Conservation (phyloP, 2,113 vertebrate species). For the Labrus mixtus region DNA sequence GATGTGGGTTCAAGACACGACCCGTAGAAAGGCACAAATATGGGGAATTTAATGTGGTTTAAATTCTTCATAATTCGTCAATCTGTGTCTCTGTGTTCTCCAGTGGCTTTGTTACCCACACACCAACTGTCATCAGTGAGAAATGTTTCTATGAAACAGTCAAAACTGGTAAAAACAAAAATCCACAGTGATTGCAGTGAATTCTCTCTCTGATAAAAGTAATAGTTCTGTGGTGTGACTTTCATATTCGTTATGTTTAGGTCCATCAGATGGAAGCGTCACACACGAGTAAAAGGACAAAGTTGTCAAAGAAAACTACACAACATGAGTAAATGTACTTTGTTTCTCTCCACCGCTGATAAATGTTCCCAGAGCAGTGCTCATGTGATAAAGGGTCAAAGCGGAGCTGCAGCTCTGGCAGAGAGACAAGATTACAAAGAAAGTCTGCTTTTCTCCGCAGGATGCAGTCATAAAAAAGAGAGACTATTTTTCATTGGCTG, state of each 20-base stretch:
- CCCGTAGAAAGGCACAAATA: no score
- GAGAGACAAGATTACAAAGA: constrained; percentile 25
- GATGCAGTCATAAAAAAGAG: constrained; percentile 60
- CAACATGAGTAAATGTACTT: background rate
- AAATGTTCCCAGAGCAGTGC: constrained; percentile 8
- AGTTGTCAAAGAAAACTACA: background rate
- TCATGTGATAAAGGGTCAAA: constrained; percentile 14
- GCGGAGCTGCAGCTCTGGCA: constrained; percentile 10
- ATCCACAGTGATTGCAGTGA: no score
- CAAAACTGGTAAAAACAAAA: no score
- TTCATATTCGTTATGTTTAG: background rate
- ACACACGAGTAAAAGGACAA: background rate
- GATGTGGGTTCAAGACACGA: no score
- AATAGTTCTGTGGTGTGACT: background rate
- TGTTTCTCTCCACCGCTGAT: constrained; percentile 7
- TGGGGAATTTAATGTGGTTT: no score
- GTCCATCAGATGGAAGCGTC: background rate
- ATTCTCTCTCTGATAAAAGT: background rate
- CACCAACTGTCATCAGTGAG: background rate
- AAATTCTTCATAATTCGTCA: background rate
- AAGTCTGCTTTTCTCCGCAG: constrained; percentile 49
- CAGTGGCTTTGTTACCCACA: background rate
- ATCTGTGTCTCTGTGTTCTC: background rate
- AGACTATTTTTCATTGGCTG: constrained; percentile 62
- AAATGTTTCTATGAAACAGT: background rate